Percentiles rank a stretch among this genome's conserved stretches.
Conservation (phyloP, 2,113 vertebrate species). For the Colistium nudipinnis region DNA sequence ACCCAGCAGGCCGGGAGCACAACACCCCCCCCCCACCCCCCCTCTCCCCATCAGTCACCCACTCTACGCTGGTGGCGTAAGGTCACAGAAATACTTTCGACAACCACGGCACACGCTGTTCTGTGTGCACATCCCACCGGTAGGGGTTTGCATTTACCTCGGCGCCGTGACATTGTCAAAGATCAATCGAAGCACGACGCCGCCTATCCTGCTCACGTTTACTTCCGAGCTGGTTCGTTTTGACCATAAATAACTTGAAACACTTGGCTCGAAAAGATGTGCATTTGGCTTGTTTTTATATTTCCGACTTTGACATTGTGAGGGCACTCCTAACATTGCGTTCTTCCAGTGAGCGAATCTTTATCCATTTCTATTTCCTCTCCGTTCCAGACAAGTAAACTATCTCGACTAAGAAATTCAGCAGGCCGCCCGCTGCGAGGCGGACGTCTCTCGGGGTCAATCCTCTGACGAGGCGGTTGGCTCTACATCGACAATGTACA, state of each 20-base stretch:
- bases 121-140: conserved; percentile 41
- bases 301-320: conserved; percentile 48
- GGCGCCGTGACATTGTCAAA: conserved; percentile 28
- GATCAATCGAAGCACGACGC: conserved; percentile 39
- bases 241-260: conserved; percentile 66
- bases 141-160: conserved; percentile 45
- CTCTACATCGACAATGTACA: conserved; percentile 63
- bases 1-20: background rate
- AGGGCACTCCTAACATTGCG: conserved; percentile 76
- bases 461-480: conserved; percentile 66
- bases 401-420: conserved; percentile 61
- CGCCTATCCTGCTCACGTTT: conserved; percentile 31
- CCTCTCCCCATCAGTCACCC: conserved; percentile 1
- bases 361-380: conserved; percentile 51
- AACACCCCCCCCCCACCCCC: conserved; percentile 9
- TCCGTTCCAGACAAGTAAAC: conserved; percentile 57
- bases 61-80: conserved; percentile 45
- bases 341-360: conserved; percentile 71
- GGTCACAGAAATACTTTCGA: conserved; percentile 41
- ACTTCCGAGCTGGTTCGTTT: conserved; percentile 36
- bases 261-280: conserved; percentile 80
- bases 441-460: conserved; percentile 66
- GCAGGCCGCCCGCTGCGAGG: conserved; percentile 60
- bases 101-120: conserved; percentile 27
- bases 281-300: conserved; percentile 78